Base-by-base conservation (phyloP, 2,113 vertebrate genomes). In the Geococcyx californianus region DNA sequence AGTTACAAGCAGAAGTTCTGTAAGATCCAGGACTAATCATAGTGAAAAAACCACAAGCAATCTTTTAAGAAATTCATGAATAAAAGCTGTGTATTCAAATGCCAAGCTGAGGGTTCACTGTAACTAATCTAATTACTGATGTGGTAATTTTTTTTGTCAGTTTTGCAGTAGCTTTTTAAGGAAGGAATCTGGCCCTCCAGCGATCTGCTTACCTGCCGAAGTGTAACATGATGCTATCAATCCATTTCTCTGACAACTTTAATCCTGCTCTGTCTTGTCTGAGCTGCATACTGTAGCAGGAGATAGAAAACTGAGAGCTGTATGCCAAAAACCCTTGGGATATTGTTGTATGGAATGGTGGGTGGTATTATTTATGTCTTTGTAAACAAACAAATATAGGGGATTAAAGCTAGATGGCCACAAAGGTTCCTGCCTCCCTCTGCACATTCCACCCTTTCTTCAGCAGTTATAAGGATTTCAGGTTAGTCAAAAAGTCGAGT, bases 181-280 rank as follows among this genome's bases (percentile, higher is more conserved):
- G 54, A 79, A 87, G 23, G 20, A 42, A 94, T 36, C 69, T 75
- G 56, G 21, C 21, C 42, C 16, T 5, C 28, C 47, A 55, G 33
- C 70, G 51, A 91, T 60, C 40, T 78, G 64, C 44, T 72, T 84
- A 84, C 58, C 36, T 84, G 58, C 40, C 76, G 44, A 72, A 90
- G n/a, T 0, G 0, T 38, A 73, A 54, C 25, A 38, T 45, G 58
- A 33, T 0, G 0, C 31, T 36, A 63, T 69, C 74, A 73, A 3
- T 77, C 42, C 23, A 83, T 58, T 58, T 36, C 36, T n/a, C 45
- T 87, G 70, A 79, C 89, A 95, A 47, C 24, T 7, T 28, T 77
- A 63, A 90, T 74, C 38, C 55, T 83, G 54, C 38, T 67, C 74
- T 51, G n/a, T 84, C 62, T 93, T 77, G 51, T 34, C 33, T 10